A percentile compares a stretch with the other conserved stretches of the same genome.
Evolutionary conservation across 2,888 invertebrate genomes (phyloP).

Genomic region (Graphium colonna): DNA sequence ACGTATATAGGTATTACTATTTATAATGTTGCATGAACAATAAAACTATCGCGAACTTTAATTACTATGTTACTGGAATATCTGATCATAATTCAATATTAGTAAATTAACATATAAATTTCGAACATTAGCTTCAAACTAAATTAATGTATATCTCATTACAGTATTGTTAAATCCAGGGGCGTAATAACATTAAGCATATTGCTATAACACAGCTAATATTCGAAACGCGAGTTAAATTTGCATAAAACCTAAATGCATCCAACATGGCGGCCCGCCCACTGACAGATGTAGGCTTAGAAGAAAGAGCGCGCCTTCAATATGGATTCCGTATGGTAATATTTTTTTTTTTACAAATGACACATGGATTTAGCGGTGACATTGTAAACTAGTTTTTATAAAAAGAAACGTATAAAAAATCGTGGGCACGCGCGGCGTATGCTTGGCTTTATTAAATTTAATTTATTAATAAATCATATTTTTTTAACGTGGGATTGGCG

Average conservation of each 20-base stretch:
- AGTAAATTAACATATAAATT: no score
- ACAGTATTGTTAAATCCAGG: slow-evolving; percentile 16
- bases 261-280: slow-evolving; percentile 50
- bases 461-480: slow-evolving; percentile 25
- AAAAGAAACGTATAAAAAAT: slow-evolving; percentile 44
- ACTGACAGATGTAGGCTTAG: slow-evolving; percentile 58
- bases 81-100: no score
- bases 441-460: slow-evolving; percentile 17
- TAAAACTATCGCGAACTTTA: no score
- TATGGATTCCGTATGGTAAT: slow-evolving; percentile 66
- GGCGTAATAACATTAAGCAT: slow-evolving; percentile 31
- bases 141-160: slow-evolving; percentile 1
- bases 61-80: no score
- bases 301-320: slow-evolving; percentile 38
- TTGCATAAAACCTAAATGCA: slow-evolving; percentile 65
- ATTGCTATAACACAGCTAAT: slow-evolving; percentile 42
- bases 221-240: slow-evolving; percentile 42
- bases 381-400: slow-evolving; percentile 51
- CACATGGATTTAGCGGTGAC: slow-evolving; percentile 34
- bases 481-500: no score
- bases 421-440: slow-evolving; percentile 59
- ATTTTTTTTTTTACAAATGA: slow-evolving; percentile 43
- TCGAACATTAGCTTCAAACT: not conserved
- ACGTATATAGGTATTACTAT: no score
- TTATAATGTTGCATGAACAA: no score